These are phyloP conservation scores for Chaetodon trifascialis DNA, from an alignment of 2,113 vertebrate species.

Conservation along the genomic window DNA sequence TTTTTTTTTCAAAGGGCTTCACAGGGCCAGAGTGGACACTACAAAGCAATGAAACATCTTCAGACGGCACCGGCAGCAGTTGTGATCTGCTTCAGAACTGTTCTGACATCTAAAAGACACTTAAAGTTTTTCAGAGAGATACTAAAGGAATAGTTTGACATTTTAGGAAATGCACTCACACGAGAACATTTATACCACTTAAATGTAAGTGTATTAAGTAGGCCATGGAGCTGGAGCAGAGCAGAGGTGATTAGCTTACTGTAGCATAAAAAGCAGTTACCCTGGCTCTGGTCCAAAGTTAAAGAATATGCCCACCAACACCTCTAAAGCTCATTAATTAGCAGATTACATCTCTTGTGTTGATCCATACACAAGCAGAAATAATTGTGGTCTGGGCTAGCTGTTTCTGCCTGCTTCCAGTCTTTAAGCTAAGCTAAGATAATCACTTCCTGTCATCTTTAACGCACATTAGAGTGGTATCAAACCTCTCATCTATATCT, in stretches of 20 bases:
- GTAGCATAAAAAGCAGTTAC: neutral
- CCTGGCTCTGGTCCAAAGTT: neutral
- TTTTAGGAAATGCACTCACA: neutral
- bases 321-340: neutral
- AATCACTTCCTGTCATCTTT: too few species aligned
- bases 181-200: neutral
- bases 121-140: neutral
- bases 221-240: neutral
- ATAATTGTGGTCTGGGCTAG: neutral
- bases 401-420: neutral
- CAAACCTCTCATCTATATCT: neutral
- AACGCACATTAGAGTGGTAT: neutral
- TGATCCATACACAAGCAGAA: neutral
- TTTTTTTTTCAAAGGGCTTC: neutral
- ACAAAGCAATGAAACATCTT: constrained; percentile 14
- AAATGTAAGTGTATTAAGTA: neutral
- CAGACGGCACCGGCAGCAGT: neutral
- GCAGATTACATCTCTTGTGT: neutral
- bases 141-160: neutral
- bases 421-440: too few species aligned
- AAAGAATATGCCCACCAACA: neutral
- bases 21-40: constrained; percentile 4
- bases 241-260: neutral
- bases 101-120: neutral
- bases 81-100: neutral